A percentile compares a stretch with the other conserved stretches of the same genome.
Conservation (phyloP, 2,113 vertebrate species). For the Balaeniceps rex region DNA sequence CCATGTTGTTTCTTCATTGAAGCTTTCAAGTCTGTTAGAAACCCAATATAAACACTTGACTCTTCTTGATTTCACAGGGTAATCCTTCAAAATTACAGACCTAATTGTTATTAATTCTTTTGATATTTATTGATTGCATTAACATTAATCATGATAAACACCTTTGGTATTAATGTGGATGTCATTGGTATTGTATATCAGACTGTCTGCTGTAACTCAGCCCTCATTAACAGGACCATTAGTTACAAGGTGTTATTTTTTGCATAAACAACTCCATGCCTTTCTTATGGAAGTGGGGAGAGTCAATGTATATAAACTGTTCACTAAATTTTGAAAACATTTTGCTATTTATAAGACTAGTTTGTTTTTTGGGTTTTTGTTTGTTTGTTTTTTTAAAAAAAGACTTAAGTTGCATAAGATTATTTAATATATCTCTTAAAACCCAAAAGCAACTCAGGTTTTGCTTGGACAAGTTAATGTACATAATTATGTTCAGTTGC, state of each 20-base stretch:
- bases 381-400: background rate
- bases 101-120: slow-evolving; percentile 38
- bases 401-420: background rate
- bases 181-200: background rate
- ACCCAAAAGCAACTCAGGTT: background rate
- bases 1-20: background rate
- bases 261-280: background rate
- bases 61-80: background rate
- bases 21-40: background rate
- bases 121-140: slow-evolving; percentile 25
- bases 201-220: background rate
- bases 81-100: slow-evolving; percentile 24
- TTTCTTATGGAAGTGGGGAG: background rate
- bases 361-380: background rate
- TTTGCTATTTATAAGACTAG: background rate
- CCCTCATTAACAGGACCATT: slow-evolving; percentile 13
- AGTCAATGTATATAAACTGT: background rate
- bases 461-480: background rate
- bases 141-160: slow-evolving; percentile 47
- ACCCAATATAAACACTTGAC: background rate
- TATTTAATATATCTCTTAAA: background rate
- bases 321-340: background rate
- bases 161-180: background rate
- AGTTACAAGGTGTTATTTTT: background rate
- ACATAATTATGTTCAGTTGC: background rate